A percentile compares a stretch with the other conserved stretches of the same genome.
phyloP scores from a whole-genome alignment of 2,888 invertebrate species.

The Ophonus ardosiacus region DNA sequence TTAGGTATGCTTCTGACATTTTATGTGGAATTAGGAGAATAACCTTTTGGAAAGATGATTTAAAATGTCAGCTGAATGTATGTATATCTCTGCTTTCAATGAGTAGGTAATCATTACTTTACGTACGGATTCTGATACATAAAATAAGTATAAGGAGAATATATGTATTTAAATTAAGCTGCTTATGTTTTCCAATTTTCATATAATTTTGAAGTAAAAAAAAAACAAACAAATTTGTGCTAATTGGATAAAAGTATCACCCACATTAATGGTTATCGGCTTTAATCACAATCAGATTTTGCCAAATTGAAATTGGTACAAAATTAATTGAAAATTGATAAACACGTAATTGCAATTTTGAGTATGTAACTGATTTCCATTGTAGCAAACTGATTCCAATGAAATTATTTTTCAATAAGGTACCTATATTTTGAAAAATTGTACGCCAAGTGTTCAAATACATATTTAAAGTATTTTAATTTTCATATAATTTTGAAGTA shows the following conservation, averaged over 20 bases:
- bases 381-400: not conserved
- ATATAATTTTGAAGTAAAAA: not conserved
- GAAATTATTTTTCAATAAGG: not conserved
- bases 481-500: not conserved
- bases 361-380: not conserved
- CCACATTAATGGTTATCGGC: not conserved
- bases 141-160: no score
- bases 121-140: no score
- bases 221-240: not conserved
- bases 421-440: not conserved
- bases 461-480: no score
- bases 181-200: no score
- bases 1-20: not conserved
- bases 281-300: not conserved
- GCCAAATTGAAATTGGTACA: not conserved
- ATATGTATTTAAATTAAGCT: no score
- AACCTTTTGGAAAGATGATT: not conserved
- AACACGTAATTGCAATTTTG: not conserved
- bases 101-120: not conserved
- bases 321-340: not conserved
- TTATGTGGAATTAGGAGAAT: not conserved
- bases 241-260: not conserved
- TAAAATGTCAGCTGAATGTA: constrained; percentile 4
- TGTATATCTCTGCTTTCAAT: not conserved
- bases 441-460: not conserved